A percentile compares a stretch with the other conserved stretches of the same genome.
Evolutionary conservation across 2,113 vertebrate genomes (phyloP).

Genomic region (Nannobrachium achirus): DNA sequence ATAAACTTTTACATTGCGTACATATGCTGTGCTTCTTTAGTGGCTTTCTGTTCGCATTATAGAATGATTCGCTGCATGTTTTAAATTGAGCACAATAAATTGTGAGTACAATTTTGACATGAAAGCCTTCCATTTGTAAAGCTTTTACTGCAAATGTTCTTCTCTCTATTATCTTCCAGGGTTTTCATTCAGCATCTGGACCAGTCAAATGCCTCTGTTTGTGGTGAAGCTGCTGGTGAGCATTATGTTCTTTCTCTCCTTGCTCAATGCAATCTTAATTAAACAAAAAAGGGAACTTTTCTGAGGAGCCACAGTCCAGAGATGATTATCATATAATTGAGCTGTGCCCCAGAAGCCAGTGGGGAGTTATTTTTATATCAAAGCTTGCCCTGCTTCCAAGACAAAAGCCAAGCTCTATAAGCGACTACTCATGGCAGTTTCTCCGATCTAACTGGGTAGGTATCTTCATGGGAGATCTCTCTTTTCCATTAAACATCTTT

Average conservation of each 20-base stretch:
- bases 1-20: no score
- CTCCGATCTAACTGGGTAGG: slow-evolving; percentile 8
- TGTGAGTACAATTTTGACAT: slow-evolving; percentile 6
- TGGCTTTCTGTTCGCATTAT: not conserved
- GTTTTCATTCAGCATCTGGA: slow-evolving; percentile 80
- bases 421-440: slow-evolving; percentile 17
- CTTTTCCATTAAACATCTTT: slow-evolving; percentile 11
- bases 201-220: slow-evolving; percentile 77
- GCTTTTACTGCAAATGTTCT: slow-evolving; percentile 18
- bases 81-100: slow-evolving; percentile 19
- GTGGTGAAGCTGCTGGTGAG: slow-evolving; percentile 78
- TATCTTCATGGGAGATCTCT: slow-evolving; percentile 15
- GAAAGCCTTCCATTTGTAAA: slow-evolving; percentile 12
- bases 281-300: slow-evolving; percentile 50
- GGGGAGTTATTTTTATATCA: slow-evolving; percentile 21
- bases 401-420: slow-evolving; percentile 31
- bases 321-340: slow-evolving; percentile 75
- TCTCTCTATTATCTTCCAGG: slow-evolving; percentile 58
- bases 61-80: slow-evolving; percentile 32
- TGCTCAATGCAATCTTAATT: slow-evolving; percentile 55
- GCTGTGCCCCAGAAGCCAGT: slow-evolving; percentile 31
- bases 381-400: slow-evolving; percentile 39
- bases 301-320: slow-evolving; percentile 39
- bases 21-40: not conserved
- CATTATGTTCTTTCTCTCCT: slow-evolving; percentile 37